These are phyloP conservation scores for Paramisgurnus dabryanus DNA, from an alignment of 2,113 vertebrate genomes.

Conservation along the genomic window DNA sequence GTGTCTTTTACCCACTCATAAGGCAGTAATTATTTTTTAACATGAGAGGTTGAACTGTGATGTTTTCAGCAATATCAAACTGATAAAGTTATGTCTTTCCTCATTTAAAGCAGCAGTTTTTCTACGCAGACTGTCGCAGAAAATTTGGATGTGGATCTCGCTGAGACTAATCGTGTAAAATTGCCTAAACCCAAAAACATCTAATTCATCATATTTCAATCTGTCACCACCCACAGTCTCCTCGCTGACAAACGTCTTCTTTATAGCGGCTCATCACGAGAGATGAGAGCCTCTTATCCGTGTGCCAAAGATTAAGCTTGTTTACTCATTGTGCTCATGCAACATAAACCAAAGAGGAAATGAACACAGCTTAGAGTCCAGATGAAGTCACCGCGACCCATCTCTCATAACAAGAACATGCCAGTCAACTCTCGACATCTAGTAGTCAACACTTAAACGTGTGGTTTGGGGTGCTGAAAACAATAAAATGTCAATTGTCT, in stretches of 20 bases:
- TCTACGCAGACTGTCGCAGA: not conserved
- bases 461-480: not conserved
- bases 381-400: not conserved
- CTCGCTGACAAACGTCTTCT: not conserved
- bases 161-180: not conserved
- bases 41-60: not conserved
- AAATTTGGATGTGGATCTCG: not conserved
- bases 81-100: not conserved
- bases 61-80: not conserved
- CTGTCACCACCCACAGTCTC: not conserved
- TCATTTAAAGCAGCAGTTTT: not conserved
- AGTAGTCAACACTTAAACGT: not conserved
- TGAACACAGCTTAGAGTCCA: conserved; percentile 7
- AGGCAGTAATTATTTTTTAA: not conserved
- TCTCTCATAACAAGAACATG: not conserved
- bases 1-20: too few species aligned
- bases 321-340: conserved; percentile 27
- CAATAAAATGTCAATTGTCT: not conserved
- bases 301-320: conserved; percentile 4
- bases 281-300: not conserved
- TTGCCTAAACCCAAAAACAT: not conserved
- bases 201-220: conserved; percentile 14
- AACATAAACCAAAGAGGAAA: conserved; percentile 16
- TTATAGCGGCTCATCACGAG: not conserved
- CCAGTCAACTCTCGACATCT: not conserved